Evolutionary conservation across 2,113 vertebrate species (phyloP).

Genomic region (Ophiodon elongatus): DNA sequence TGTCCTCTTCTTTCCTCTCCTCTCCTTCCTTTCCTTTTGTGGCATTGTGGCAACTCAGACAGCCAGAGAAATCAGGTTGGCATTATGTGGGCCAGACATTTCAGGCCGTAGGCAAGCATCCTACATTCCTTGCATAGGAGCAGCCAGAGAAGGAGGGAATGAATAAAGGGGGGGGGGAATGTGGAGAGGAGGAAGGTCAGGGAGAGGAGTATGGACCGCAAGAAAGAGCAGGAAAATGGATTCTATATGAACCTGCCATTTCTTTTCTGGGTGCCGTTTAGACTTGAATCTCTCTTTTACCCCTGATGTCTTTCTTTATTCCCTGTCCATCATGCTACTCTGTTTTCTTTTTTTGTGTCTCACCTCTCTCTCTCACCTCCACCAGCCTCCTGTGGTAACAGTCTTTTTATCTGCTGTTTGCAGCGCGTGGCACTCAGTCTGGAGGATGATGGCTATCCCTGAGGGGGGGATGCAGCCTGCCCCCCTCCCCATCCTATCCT

Average conservation of each 20-base stretch:
- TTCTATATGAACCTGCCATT: constrained; percentile 10
- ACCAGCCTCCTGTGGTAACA: constrained; percentile 73
- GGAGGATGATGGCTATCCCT: constrained; percentile 97
- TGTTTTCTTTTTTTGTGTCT: constrained; percentile 24
- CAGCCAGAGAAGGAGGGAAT: constrained; percentile 38
- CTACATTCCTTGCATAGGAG: constrained; percentile 40
- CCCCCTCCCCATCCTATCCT: constrained; percentile 41
- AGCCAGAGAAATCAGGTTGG: constrained; percentile 54
- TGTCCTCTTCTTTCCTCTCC: not conserved
- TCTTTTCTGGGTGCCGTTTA: constrained; percentile 1
- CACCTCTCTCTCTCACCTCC: constrained; percentile 10
- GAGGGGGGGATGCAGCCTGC: constrained; percentile 78
- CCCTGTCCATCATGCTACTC: not conserved
- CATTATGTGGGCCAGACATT: constrained; percentile 61
- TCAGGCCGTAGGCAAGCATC: constrained; percentile 52
- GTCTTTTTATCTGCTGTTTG: constrained; percentile 84
- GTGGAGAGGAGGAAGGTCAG: constrained; percentile 31
- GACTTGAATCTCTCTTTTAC: constrained; percentile 12
- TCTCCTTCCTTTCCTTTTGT: constrained; percentile 12
- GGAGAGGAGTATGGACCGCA: not conserved
- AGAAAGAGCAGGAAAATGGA: not conserved
- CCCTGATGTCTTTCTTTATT: constrained; percentile 7
- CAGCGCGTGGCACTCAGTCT: constrained; percentile 97
- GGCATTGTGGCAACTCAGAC: constrained; percentile 40
- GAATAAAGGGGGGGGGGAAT: not conserved